Evolutionary conservation across 2,797 vertebrate species (phyloP).

Genomic region (Myotis pilosus): DNA sequence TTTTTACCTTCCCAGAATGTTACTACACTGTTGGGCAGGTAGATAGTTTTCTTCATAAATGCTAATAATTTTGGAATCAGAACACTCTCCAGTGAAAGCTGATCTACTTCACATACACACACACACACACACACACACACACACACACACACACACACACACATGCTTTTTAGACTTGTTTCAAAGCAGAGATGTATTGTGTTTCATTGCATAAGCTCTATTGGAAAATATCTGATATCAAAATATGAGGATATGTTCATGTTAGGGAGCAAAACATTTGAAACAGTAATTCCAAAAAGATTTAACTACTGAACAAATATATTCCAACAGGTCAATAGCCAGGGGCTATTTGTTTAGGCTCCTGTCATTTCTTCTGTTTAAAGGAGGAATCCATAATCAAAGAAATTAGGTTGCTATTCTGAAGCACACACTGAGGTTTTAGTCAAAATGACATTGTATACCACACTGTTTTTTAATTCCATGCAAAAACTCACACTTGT

Average conservation of each 20-base stretch:
- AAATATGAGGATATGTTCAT: neutral
- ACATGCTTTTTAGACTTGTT: neutral
- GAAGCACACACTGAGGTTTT: constrained; percentile 30
- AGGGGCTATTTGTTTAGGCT: neutral
- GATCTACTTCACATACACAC: neutral
- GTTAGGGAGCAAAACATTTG: constrained; percentile 36
- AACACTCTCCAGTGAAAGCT: neutral
- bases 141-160: neutral
- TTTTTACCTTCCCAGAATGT: neutral
- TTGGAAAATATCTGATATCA: constrained; percentile 27
- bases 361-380: neutral
- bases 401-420: constrained; percentile 10
- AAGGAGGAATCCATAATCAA: constrained; percentile 7
- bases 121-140: neutral
- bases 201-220: neutral
- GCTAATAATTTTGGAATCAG: neutral
- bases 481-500: constrained; percentile 29
- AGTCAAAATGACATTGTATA: constrained; percentile 12
- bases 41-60: constrained; percentile 9
- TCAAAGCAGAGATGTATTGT: neutral
- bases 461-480: constrained; percentile 31
- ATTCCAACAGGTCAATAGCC: neutral
- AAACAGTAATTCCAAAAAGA: neutral
- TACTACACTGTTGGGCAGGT: neutral
- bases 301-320: constrained; percentile 22